Evolutionary conservation across 2,113 vertebrate species (phyloP), one percentile per base, ranked within the genome.

Genomic region (Ameiurus melas): DNA sequence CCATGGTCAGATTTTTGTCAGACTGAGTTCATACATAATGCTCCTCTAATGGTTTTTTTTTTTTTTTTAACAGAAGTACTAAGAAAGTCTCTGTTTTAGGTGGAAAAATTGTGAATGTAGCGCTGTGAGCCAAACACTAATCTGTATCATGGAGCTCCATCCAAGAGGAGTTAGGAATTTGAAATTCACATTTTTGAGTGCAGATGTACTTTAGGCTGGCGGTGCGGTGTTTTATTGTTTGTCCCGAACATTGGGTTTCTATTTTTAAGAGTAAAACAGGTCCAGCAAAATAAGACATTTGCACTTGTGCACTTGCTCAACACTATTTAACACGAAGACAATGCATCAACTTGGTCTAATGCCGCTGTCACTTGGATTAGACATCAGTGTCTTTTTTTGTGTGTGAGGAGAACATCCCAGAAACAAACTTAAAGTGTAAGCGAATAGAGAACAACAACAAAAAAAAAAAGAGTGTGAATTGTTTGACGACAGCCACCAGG

Each of bases 401-500:
- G 4, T 39, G 16, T 47, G 6, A 33, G 79, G 19, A 22, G 5
- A 82, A 82, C 62, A 60, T 20, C 19, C 30, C 14, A 22, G 19
- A 20, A 82, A 60, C 55, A 60, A 22, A 60, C 4, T 12, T 60
- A 13, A 60, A 82, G 3, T 8, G 8, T 60, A 78, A 53, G 25
- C 4, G 55, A 6, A 80, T 55, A n/a, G 20, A 60, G 8, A 5
- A 58, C 22, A 12, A 79, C 0, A 22, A 36, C 36, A 36, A 36
- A 1, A 81, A 36, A 36, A 1, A 81, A 36, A 22, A 60, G n/a
- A 60, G 4, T 20, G 43, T 27, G 75, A 89, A 68, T 91, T 91
- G 82, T 87, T 84, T 89, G 84, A 70, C 66, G 39, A 89, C 57
- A 55, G 90, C 95, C 95, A 95, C 92, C 92, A 96, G 95, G 93